Evolutionary conservation across 2,888 invertebrate genomes (phyloP), one percentile per base, ranked within the genome.

Genomic region (Apamea crenata): DNA sequence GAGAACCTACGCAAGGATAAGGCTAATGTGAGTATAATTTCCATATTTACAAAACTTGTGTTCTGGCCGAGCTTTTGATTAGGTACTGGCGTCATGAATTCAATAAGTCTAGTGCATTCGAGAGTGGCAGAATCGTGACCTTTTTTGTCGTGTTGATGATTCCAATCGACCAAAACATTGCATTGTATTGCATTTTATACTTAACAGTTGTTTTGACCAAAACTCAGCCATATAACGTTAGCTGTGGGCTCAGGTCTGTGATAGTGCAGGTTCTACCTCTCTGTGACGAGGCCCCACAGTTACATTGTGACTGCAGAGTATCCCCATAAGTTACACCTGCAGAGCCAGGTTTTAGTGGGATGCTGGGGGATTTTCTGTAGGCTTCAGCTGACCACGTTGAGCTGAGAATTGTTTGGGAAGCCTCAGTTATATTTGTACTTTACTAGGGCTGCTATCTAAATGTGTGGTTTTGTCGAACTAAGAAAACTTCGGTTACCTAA

Each of bases 1-100:
- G 98, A 99, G 88, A 97, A 97, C 59, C 95, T 98, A 61, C 97
- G 98, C 81, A 97, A 98, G 89, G 98, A 99, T 92, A 99, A 98
- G 93, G 97, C 98, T 87, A 98, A 98, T 91, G 98, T 98, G 93
- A 97, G 97, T 93, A 82, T 70, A 0, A 50, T 44, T 63, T 56
- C 32, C 3, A 14, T 21, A 56, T 3, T 66, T 14, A 50, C 1
- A n/a, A 32, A 65, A 29, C 1, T 16, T 36, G 14, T 44, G 25
- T 29, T 53, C 18, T 53, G 36, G 3, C 10, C 21, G 25, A 53
- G 16, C 36, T 63, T 61, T 44, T 18, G 3, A 18, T 12, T 47
- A 47, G 40, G 18, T 16, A 21, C 12, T 32, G 12, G 2, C 32
- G 16, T 65, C n/a, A 29, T 18, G 21, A 47, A 12, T 44, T 81